These are phyloP conservation scores for Parambassis ranga DNA, from an alignment of 2,797 vertebrate genomes.

Conservation along the genomic window DNA sequence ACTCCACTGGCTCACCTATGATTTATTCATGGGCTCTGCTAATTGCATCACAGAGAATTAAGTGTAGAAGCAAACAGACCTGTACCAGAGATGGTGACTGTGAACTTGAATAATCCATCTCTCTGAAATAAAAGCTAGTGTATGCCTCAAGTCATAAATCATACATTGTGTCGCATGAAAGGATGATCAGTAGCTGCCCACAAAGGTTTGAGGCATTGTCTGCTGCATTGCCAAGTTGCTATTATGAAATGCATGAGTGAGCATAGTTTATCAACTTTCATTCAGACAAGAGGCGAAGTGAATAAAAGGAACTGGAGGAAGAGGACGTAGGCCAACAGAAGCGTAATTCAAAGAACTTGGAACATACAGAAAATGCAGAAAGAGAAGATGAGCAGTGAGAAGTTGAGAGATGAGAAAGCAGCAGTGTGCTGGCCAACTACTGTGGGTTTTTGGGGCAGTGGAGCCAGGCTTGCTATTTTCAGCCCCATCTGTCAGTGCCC, in stretches of 20 bases:
- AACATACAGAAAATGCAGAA: conserved; percentile 24
- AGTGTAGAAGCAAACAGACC: conserved; percentile 48
- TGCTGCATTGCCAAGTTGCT: conserved; percentile 36
- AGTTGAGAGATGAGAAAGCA: conserved; percentile 53
- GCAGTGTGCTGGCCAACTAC: conserved; percentile 46
- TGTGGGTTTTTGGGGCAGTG: conserved; percentile 69
- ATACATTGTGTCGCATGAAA: conserved; percentile 63
- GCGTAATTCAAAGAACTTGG: conserved; percentile 25
- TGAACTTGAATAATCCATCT: conserved; percentile 59
- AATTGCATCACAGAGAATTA: conserved; percentile 69
- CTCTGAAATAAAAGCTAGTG: conserved; percentile 56
- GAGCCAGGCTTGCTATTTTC: conserved; percentile 76
- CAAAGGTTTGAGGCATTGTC: conserved; percentile 46
- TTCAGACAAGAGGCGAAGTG: conserved; percentile 41
- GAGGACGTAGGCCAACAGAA: conserved; percentile 11
- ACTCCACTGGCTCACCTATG: conserved; percentile 35
- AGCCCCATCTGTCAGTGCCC: conserved; percentile 79
- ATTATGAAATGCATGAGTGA: conserved; percentile 30
- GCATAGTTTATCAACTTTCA: conserved; percentile 45
- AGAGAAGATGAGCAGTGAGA: conserved; percentile 37
- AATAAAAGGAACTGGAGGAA: conserved; percentile 35
- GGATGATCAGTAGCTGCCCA: conserved; percentile 47
- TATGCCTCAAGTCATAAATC: conserved; percentile 61
- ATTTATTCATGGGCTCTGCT: conserved; percentile 72
- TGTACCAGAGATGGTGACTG: conserved; percentile 38